phyloP scores from a whole-genome alignment of 2,888 invertebrate genomes.

The Ormyrus pomaceus region DNA sequence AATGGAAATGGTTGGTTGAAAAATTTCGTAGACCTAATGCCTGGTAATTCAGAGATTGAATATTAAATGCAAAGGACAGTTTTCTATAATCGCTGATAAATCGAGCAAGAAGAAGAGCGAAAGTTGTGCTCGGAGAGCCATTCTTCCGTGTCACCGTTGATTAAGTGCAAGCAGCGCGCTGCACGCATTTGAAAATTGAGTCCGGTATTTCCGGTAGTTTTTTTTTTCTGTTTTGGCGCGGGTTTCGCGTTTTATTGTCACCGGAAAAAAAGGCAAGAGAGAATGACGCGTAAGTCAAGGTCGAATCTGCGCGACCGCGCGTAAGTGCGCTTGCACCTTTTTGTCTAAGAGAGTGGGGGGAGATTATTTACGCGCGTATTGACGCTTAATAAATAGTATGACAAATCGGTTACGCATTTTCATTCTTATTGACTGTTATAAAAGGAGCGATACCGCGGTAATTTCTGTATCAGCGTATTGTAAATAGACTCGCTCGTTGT shows the following conservation, averaged over 20 bases:
- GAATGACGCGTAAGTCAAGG: constrained; percentile 15
- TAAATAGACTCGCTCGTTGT: too few relatives aligned
- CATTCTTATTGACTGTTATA: too few relatives aligned
- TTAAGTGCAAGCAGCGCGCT: constrained; percentile 30
- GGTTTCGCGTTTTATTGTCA: constrained; percentile 1
- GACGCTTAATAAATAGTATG: too few relatives aligned
- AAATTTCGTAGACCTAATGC: too few relatives aligned
- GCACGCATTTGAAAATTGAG: constrained; percentile 37
- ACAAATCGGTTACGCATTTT: too few relatives aligned
- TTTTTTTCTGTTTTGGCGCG: constrained; percentile 5
- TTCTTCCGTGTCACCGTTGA: constrained; percentile 31
- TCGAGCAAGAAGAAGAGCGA: constrained; percentile 9
- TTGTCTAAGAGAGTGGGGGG: not conserved
- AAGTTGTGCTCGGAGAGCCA: not conserved
- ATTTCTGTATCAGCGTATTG: too few relatives aligned
- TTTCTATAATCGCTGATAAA: constrained; percentile 28
- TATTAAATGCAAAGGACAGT: not conserved
- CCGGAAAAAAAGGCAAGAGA: constrained; percentile 1
- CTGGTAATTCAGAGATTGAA: too few relatives aligned
- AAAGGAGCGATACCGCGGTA: too few relatives aligned
- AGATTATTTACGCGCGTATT: too few relatives aligned
- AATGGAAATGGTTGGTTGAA: too few relatives aligned
- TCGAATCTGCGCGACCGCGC: not conserved
- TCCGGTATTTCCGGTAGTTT: constrained; percentile 49
- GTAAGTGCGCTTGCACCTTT: not conserved